A percentile compares a stretch with the other conserved stretches of the same genome.
These are phyloP conservation scores for Torymus tubicola DNA, from an alignment of 2,888 invertebrate genomes.

Conservation along the genomic window DNA sequence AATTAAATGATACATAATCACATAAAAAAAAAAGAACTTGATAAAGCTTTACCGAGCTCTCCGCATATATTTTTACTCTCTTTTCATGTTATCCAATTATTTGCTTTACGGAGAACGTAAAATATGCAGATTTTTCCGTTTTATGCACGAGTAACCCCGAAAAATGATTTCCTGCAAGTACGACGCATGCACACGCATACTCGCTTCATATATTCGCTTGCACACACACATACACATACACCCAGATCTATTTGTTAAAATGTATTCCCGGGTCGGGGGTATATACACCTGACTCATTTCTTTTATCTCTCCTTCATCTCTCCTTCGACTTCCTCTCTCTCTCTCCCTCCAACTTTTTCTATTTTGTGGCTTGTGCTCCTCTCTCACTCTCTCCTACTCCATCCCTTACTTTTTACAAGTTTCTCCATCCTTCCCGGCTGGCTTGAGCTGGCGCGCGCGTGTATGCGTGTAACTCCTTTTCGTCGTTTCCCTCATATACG, in stretches of 20 bases:
- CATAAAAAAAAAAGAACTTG: neutral
- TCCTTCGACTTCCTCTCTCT: conserved; percentile 51
- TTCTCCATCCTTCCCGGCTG: neutral
- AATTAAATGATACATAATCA: neutral
- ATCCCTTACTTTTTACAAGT: conserved; percentile 1
- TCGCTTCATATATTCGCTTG: too few relatives aligned
- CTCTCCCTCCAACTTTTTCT: conserved; percentile 26
- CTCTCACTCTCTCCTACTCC: conserved; percentile 34
- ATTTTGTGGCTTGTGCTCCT: conserved; percentile 33
- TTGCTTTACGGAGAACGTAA: neutral
- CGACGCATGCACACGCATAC: conserved; percentile 9
- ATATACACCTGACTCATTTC: conserved; percentile 51
- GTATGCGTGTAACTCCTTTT: conserved; percentile 52
- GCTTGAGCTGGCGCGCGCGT: neutral
- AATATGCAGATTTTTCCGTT: conserved; percentile 23
- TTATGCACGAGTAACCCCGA: neutral
- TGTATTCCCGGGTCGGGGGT: conserved; percentile 9
- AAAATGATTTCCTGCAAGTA: conserved; percentile 14
- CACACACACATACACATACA: neutral
- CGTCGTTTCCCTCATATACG: conserved; percentile 36
- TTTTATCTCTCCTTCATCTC: conserved; percentile 53
- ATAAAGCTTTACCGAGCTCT: neutral
- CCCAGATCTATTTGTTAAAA: conserved; percentile 48
- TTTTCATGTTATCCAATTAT: neutral
- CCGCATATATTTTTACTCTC: conserved; percentile 1